Evolutionary conservation across 1,140 invertebrate species (phyloP).

Genomic region (Melanaphis sacchari): DNA sequence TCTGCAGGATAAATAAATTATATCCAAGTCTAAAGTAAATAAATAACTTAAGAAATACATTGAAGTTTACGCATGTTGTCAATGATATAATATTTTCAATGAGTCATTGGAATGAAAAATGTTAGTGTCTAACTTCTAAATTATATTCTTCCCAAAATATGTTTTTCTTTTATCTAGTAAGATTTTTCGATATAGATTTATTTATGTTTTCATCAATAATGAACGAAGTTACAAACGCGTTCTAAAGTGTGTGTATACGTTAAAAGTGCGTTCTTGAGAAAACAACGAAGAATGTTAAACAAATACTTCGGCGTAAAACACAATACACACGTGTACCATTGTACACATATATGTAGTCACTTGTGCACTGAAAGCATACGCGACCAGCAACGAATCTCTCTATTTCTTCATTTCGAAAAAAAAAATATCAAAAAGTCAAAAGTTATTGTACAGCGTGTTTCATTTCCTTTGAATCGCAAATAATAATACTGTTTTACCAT

Average conservation of each 20-base stretch:
- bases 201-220: neutral
- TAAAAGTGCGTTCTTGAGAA: neutral
- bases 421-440: neutral
- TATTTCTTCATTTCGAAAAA: neutral
- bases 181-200: neutral
- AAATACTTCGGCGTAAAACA: neutral
- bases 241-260: neutral
- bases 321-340: neutral
- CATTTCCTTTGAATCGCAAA: neutral
- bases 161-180: neutral
- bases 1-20: neutral
- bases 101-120: neutral
- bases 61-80: too few species aligned
- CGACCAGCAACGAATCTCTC: neutral
- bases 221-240: neutral
- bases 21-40: neutral
- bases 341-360: neutral
- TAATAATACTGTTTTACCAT: neutral
- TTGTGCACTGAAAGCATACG: neutral
- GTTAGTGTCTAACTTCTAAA: neutral
- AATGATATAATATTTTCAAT: neutral
- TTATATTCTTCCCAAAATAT: neutral
- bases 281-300: slow-evolving; percentile 22
- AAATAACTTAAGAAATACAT: neutral
- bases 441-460: neutral